Evolutionary conservation across 1,140 invertebrate genomes (phyloP).

Genomic region (Amyelois transitella): DNA sequence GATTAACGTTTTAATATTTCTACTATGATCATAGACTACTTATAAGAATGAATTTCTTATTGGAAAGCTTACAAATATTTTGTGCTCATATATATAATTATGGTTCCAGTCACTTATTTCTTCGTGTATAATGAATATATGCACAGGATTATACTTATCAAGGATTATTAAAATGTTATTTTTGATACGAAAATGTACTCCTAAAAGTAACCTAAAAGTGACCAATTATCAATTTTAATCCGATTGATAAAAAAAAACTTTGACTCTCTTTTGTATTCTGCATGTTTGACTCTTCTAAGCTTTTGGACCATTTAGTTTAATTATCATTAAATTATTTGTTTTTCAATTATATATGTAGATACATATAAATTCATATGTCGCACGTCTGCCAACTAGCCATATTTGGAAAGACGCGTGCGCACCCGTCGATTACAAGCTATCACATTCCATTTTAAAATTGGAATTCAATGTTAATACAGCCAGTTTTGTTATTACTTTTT

Average conservation of each 20-base stretch:
- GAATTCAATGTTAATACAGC: constrained; percentile 11
- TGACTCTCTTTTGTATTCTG: no score
- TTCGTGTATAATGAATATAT: no score
- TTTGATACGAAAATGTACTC: no score
- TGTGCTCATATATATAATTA: background rate
- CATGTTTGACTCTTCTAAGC: no score
- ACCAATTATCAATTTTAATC: no score
- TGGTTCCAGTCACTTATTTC: no score
- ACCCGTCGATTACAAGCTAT: constrained; percentile 28
- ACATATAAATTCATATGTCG: constrained; percentile 31
- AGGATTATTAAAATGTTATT: no score
- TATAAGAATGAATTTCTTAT: background rate
- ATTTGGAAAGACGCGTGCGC: constrained; percentile 30
- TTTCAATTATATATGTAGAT: background rate
- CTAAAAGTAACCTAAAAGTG: no score
- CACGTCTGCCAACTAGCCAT: constrained; percentile 26
- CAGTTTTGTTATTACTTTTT: background rate
- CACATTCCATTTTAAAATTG: constrained; percentile 37
- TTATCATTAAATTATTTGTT: background rate
- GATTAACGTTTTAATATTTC: background rate
- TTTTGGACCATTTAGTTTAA: background rate
- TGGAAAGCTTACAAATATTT: background rate
- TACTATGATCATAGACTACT: background rate
- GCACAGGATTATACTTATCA: no score
- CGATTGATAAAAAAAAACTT: no score